These are phyloP conservation scores for Magallana gigas DNA, from an alignment of 1,140 invertebrate species.

Conservation along the genomic window DNA sequence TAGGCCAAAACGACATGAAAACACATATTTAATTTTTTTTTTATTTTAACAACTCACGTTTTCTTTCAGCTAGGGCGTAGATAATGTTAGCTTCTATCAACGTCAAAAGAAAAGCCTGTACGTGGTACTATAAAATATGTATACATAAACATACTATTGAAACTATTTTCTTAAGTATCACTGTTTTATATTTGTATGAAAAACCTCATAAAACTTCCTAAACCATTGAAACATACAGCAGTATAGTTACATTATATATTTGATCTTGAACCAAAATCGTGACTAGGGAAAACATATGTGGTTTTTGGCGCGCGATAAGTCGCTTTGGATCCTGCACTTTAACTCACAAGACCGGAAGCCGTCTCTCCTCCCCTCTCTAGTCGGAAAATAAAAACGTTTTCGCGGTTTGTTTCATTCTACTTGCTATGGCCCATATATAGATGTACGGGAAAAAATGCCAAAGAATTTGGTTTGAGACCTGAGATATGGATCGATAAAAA, in stretches of 20 bases:
- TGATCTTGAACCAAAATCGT: slow-evolving; percentile 37
- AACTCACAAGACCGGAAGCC: background rate
- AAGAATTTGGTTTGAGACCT: too few relatives aligned
- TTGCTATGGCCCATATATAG: background rate
- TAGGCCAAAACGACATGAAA: too few relatives aligned
- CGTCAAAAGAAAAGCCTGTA: too few relatives aligned
- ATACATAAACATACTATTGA: too few relatives aligned
- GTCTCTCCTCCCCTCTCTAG: background rate
- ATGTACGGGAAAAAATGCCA: too few relatives aligned
- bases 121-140: too few relatives aligned
- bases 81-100: too few relatives aligned
- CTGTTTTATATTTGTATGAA: background rate
- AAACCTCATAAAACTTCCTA: background rate
- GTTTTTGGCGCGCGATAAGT: background rate
- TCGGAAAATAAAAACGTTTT: background rate
- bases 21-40: too few relatives aligned
- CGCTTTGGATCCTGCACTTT: background rate
- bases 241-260: background rate
- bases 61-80: too few relatives aligned
- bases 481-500: too few relatives aligned
- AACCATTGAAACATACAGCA: background rate
- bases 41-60: too few relatives aligned
- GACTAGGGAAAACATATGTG: background rate
- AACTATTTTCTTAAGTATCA: too few relatives aligned
- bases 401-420: background rate